phyloP scores from a whole-genome alignment of 2,888 invertebrate genomes.

The Exocentrus adspersus region DNA sequence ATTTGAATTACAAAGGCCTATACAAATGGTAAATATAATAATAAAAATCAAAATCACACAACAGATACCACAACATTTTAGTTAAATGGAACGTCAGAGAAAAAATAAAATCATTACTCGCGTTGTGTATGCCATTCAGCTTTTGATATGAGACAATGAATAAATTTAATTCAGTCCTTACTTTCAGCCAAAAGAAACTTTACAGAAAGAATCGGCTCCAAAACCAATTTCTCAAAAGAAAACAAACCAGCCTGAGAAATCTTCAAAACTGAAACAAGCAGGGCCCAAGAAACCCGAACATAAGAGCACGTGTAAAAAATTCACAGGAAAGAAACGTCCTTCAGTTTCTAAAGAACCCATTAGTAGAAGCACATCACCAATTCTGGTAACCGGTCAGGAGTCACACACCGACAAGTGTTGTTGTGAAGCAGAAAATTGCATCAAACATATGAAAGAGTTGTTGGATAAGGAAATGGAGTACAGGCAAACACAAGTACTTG shows the following conservation, averaged over 20 bases:
- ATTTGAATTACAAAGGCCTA: neutral
- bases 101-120: no score
- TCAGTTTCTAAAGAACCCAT: neutral
- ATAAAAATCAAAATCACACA: no score
- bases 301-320: constrained; percentile 11
- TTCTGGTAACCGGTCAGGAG: neutral
- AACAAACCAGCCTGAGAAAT: neutral
- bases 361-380: constrained; percentile 1
- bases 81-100: no score
- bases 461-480: constrained; percentile 53
- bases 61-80: no score
- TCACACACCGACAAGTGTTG: constrained; percentile 43
- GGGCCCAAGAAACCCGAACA: neutral
- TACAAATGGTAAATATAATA: neutral
- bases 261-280: constrained; percentile 10
- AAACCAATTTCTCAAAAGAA: neutral
- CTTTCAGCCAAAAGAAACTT: neutral
- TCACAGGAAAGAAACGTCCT: neutral
- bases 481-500: constrained; percentile 49
- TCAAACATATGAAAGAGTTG: constrained; percentile 51
- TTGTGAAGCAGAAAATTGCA: constrained; percentile 48
- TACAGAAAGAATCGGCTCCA: neutral
- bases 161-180: neutral
- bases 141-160: no score
- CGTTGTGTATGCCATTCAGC: no score